Percentiles rank a stretch among this genome's conserved stretches.
phyloP scores from a whole-genome alignment of 2,113 vertebrate species.

The Theristicus caerulescens region DNA sequence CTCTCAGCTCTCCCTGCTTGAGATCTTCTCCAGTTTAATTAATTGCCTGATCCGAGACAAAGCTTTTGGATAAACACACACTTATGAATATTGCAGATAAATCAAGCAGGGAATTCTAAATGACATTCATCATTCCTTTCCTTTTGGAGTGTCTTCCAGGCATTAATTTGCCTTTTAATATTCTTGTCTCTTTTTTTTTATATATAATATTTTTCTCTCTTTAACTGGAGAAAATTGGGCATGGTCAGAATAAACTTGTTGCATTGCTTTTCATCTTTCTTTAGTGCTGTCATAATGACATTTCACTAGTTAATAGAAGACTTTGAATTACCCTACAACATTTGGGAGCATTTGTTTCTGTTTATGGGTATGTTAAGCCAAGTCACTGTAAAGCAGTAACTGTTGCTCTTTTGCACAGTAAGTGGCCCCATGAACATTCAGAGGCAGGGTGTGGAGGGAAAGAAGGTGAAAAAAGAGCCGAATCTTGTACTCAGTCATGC shows the following conservation, averaged over 20 bases:
- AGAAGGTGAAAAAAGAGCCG: not conserved
- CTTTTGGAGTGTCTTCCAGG: conserved; percentile 20
- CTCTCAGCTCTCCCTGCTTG: not conserved
- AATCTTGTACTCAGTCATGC: not conserved
- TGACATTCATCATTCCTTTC: not conserved
- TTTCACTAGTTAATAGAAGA: not conserved
- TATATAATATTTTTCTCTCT: not conserved
- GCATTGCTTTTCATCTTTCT: not conserved
- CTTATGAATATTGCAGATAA: conserved; percentile 9
- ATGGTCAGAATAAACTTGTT: not conserved
- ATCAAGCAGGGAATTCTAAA: conserved; percentile 15
- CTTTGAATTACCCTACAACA: not conserved
- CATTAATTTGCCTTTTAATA: conserved; percentile 1
- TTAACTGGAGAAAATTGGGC: not conserved
- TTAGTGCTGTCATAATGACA: not conserved
- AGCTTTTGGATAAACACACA: conserved; percentile 30
- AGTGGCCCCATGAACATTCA: not conserved
- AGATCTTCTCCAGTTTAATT: conserved; percentile 38
- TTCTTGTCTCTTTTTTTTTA: not conserved
- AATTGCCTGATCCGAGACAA: conserved; percentile 39
- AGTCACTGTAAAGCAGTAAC: not conserved
- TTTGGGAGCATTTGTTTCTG: not conserved
- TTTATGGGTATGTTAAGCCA: not conserved
- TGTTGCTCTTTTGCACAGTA: not conserved
- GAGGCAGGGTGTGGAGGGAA: not conserved